These are phyloP conservation scores for Ceyx margarethae DNA, from an alignment of 2,113 vertebrate genomes.

Conservation along the genomic window DNA sequence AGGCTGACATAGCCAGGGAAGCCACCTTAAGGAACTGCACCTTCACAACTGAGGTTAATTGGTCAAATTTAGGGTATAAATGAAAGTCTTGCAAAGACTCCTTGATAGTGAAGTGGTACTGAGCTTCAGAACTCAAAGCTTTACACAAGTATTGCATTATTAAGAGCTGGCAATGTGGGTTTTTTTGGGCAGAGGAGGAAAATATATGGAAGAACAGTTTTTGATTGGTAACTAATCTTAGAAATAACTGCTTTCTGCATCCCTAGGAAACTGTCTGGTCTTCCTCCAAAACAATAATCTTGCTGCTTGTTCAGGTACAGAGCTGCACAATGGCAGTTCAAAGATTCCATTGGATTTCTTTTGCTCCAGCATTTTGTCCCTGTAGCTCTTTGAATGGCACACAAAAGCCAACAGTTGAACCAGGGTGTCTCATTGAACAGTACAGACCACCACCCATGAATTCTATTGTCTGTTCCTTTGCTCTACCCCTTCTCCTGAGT, in stretches of 20 bases:
- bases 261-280: background rate
- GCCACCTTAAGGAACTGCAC: background rate
- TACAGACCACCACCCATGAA: background rate
- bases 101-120: background rate
- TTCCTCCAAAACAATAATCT: conserved; percentile 7
- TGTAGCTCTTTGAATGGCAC: background rate
- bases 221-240: background rate
- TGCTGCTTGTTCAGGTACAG: background rate
- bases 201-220: background rate
- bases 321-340: background rate
- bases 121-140: conserved; percentile 25
- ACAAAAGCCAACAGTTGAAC: background rate
- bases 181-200: background rate
- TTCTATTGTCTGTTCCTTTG: background rate
- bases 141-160: background rate
- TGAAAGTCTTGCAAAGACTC: conserved; percentile 12
- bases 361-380: background rate
- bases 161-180: background rate
- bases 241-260: background rate
- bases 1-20: background rate
- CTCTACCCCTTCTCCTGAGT: background rate
- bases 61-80: conserved; percentile 18
- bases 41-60: background rate
- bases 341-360: background rate
- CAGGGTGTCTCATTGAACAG: background rate